A percentile compares a stretch with the other conserved stretches of the same genome.
Evolutionary conservation across 2,888 invertebrate species (phyloP).

Genomic region (Sinohyriopsis cumingii): DNA sequence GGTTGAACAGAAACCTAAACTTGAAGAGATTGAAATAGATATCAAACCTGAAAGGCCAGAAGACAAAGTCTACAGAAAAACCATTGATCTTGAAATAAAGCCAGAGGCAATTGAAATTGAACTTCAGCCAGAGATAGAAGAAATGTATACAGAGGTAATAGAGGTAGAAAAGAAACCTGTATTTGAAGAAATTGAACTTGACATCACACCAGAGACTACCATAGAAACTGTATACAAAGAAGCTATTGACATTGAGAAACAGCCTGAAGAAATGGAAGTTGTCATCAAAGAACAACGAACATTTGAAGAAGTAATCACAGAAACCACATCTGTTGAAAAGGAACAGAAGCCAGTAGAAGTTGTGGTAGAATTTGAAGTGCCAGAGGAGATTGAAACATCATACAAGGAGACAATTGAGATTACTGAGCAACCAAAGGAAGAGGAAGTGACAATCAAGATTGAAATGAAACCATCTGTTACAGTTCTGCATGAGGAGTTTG

Average conservation of each 20-base stretch:
- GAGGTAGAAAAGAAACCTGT: conserved; percentile 6
- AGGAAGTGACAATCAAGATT: neutral
- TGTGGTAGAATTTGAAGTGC: neutral
- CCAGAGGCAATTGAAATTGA: conserved; percentile 11
- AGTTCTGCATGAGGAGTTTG: too few species aligned
- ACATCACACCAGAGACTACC: conserved; percentile 7
- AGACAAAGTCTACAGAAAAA: too few species aligned
- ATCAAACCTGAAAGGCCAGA: too few species aligned
- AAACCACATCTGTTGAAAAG: neutral
- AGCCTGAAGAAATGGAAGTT: conserved; percentile 13
- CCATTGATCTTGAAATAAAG: conserved; percentile 2
- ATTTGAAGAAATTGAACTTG: conserved; percentile 7
- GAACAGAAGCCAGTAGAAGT: neutral
- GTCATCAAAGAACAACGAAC: conserved; percentile 3
- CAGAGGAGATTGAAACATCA: conserved; percentile 1
- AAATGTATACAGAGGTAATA: neutral
- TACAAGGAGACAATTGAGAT: conserved; percentile 2
- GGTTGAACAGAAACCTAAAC: neutral
- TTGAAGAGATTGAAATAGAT: neutral
- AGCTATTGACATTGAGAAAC: conserved; percentile 11
- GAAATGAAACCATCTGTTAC: neutral
- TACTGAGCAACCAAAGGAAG: neutral
- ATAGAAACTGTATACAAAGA: conserved; percentile 11
- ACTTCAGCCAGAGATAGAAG: conserved; percentile 14
- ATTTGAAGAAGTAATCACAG: conserved; percentile 2